Base-by-base conservation (phyloP, 1,140 invertebrate species). In the Lepidurus apus region DNA sequence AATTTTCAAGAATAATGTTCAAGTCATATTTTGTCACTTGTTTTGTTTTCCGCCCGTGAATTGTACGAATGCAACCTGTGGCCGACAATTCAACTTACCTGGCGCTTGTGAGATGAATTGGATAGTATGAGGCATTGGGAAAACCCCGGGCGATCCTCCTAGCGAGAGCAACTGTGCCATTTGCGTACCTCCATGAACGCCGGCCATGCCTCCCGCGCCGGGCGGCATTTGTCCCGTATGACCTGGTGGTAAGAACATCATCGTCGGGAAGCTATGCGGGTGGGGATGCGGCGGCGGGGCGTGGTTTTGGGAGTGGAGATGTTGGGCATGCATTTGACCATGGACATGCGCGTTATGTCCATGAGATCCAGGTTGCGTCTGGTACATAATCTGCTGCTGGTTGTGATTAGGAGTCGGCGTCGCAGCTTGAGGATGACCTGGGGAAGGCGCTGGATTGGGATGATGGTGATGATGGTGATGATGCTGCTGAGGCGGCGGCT, bases 361-460 rank as follows among this genome's bases (percentile, higher is more conserved):
- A 73, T 73, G 24, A 65, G 24, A 73, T 13, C 43, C 26, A 26
- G 74, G 75, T 47, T 77, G 75, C 42, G 76, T 47, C 53, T 43
- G 76, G 34, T 77, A 77, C 4, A 77, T 47, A 34, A 77, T 34
- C 42, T 77, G 76, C 45, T 45, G 76, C 24, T 45, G 76, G 42
- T 77, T 77, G 24, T 65, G 44, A 65, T 21, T 24, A 42, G 45
- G 76, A 43, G 76, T 77, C 8, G 45, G 76, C 26, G 76, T 65
- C 42, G 65, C 65, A 13, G 76, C 26, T 45, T 77, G 76, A 17
- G 45, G 76, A 17, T 77, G 76, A 77, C 44, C 76, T 47, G 76
- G 90, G 80, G 88, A 89, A 42, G 87, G 89, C 77, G 88, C 88
- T 47, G 89, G 88, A 74, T 86, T 86, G 21, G 83, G 81, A 76